A percentile compares a stretch with the other conserved stretches of the same genome.
phyloP scores from a whole-genome alignment of 2,113 vertebrate species.

The Anhinga anhinga region DNA sequence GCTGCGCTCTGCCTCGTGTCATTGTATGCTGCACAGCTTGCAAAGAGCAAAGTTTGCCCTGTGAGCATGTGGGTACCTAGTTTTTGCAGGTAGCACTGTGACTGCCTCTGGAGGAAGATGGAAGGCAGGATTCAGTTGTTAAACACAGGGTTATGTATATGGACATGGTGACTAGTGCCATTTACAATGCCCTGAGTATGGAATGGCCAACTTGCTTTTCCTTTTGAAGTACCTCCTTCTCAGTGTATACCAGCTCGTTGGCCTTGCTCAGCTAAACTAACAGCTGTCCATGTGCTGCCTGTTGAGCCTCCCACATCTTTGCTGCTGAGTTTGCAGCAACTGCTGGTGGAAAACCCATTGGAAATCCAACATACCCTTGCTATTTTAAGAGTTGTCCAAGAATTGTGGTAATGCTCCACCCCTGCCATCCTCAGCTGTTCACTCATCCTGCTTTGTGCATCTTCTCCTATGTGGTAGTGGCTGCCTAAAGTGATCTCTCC shows the following conservation, averaged over 20 bases:
- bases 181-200: neutral
- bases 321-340: neutral
- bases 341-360: neutral
- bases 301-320: too few species aligned
- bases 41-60: neutral
- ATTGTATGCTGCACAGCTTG: neutral
- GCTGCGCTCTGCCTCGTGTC: neutral
- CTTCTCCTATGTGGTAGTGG: accelerated
- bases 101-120: neutral
- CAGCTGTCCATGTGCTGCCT: accelerated
- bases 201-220: neutral
- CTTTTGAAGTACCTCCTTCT: neutral
- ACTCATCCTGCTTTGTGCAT: neutral
- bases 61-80: neutral
- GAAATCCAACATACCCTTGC: neutral
- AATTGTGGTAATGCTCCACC: neutral
- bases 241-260: neutral
- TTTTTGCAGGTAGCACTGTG: neutral
- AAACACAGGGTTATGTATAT: neutral
- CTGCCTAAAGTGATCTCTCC: neutral
- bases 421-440: neutral
- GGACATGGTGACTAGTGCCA: neutral
- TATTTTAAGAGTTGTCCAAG: neutral
- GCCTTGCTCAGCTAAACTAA: neutral
- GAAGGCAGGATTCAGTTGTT: neutral